Base-by-base conservation (phyloP, 2,113 vertebrate genomes). In the Muscicapa adusta region DNA sequence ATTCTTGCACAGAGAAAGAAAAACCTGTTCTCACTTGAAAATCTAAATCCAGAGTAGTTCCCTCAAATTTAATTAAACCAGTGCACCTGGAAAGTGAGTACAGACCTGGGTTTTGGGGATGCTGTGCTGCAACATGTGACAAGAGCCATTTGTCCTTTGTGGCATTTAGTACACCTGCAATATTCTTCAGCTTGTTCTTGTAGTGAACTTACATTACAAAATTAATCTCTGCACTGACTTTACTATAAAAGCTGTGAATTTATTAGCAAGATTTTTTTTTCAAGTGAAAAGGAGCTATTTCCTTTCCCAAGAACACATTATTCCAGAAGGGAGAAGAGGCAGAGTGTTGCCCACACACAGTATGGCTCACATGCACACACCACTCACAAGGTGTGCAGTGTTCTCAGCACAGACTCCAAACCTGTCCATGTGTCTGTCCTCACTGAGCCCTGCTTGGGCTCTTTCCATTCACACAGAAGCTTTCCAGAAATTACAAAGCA, bases 271-370 rank as follows among this genome's bases (percentile, higher is more conserved):
- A 58, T 77, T 96, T 74, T 54, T 56, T 81, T 65, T 80, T 65
- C 42, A 70, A 93, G 90, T 67, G 76, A 51, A 96, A 63, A 90
- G 68, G 56, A 96, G 91, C 84, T 91, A 57, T 92, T 96, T 94
- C 81, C 57, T 85, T 92, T 92, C 70, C 93, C 77, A 89, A 88
- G 88, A 89, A 87, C 88, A 89, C 62, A 20, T 80, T 81, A 87
- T 95, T 91, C 90, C 90, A 94, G 94, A 96, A 97, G 91, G 93
- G 53, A 94, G 87, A 89, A 89, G 93, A 95, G 88, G 88, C 94
- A 91, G 90, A 65, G 72, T 33, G 73, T 72, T 96, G 94, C 86
- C 95, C 91, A 94, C 94, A 88, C 92, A 96, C 94, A 94, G 93
- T 88, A 96, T 96, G 94, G 93, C 85, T 91, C 57, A 78, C 88